phyloP scores from a whole-genome alignment of 2,797 vertebrate species.

The Tragopan temminckii region DNA sequence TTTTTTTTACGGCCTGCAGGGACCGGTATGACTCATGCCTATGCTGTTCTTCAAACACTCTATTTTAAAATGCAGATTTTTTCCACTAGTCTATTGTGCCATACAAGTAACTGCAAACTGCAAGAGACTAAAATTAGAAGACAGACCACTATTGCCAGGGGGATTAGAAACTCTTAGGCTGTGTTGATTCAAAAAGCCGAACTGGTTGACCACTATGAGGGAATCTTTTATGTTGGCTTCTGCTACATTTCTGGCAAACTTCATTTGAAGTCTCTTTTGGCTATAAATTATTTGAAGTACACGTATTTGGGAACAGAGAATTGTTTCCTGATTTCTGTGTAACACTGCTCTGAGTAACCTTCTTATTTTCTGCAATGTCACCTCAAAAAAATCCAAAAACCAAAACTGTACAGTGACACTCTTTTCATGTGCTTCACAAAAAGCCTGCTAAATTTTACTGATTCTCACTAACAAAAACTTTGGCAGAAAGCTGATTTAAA shows the following conservation, averaged over 20 bases:
- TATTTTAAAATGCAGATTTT: constrained; percentile 57
- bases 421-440: neutral
- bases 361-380: neutral
- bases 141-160: constrained; percentile 50
- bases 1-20: constrained; percentile 37
- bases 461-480: neutral
- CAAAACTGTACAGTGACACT: neutral
- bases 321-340: neutral
- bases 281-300: constrained; percentile 24
- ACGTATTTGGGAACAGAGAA: neutral
- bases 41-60: constrained; percentile 35
- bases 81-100: constrained; percentile 46
- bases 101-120: constrained; percentile 33
- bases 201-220: neutral
- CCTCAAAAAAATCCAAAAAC: neutral
- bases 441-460: neutral
- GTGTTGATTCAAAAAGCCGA: constrained; percentile 8
- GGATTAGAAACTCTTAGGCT: constrained; percentile 38
- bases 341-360: neutral
- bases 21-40: constrained; percentile 67
- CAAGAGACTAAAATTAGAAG: constrained; percentile 62
- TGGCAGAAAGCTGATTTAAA: neutral
- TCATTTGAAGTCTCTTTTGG: constrained; percentile 3
- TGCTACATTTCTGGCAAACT: constrained; percentile 23
- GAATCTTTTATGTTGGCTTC: neutral